Conservation (phyloP, 2,888 invertebrate species). For the Carterocephalus palaemon region DNA sequence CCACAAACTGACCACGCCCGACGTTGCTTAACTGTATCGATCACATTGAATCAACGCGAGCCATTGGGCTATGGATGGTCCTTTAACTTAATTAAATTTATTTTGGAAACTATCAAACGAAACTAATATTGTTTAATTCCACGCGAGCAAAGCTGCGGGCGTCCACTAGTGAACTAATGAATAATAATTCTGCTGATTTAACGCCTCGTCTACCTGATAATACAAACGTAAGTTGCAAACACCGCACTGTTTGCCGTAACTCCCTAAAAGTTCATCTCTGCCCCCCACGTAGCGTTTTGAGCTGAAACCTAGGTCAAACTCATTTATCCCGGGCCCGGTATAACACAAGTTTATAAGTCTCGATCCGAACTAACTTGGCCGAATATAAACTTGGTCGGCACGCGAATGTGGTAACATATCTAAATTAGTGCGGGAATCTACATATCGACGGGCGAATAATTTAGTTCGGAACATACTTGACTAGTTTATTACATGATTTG, state of each 20-base stretch:
- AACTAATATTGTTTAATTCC: no score
- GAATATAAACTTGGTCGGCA: slow-evolving; percentile 15
- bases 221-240: neutral
- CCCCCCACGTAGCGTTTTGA: slow-evolving; percentile 6
- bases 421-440: slow-evolving; percentile 5
- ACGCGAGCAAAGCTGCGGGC: no score
- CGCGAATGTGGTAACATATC: slow-evolving; percentile 21
- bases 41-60: no score
- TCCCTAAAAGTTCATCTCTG: slow-evolving; percentile 3
- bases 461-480: slow-evolving; percentile 4
- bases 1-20: no score
- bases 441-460: slow-evolving; percentile 9
- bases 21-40: no score
- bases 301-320: slow-evolving; percentile 19
- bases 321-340: slow-evolving; percentile 20
- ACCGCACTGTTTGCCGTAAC: neutral
- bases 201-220: no score
- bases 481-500: slow-evolving; percentile 1
- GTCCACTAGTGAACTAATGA: no score
- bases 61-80: no score
- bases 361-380: slow-evolving; percentile 22
- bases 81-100: no score
- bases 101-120: no score
- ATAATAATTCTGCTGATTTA: no score
- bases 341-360: slow-evolving; percentile 20